phyloP scores from a whole-genome alignment of 2,888 invertebrate genomes.

The Cremastinae sp. region DNA sequence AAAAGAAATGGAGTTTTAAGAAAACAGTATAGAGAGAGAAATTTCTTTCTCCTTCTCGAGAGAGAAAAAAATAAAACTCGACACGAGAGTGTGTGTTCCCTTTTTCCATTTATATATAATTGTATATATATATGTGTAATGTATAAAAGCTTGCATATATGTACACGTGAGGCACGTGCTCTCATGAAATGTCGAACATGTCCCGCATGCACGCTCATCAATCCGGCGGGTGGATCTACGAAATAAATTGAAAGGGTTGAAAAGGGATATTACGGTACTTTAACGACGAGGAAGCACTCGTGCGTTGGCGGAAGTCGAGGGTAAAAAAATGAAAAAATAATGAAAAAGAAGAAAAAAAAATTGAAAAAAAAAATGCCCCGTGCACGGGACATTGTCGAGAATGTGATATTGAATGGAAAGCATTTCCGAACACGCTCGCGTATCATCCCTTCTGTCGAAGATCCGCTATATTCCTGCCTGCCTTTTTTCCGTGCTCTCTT shows the following conservation, averaged over 20 bases:
- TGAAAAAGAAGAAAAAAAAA: too few relatives aligned
- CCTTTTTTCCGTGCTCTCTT: not conserved
- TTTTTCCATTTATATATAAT: not conserved
- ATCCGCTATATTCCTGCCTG: slow-evolving; percentile 5
- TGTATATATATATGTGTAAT: slow-evolving; percentile 6
- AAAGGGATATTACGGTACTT: slow-evolving; percentile 54
- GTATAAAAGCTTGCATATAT: slow-evolving; percentile 29
- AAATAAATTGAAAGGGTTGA: slow-evolving; percentile 59
- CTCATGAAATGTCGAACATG: slow-evolving; percentile 33
- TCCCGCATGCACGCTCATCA: slow-evolving; percentile 2
- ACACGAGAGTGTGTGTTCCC: slow-evolving; percentile 32
- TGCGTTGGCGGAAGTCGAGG: slow-evolving; percentile 51
- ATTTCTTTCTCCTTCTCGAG: slow-evolving; percentile 1
- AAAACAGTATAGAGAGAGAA: slow-evolving; percentile 5
- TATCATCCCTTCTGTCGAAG: slow-evolving; percentile 47
- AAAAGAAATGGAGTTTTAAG: slow-evolving; percentile 3
- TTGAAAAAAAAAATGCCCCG: slow-evolving; percentile 13
- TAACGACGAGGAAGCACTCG: slow-evolving; percentile 17
- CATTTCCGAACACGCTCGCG: slow-evolving; percentile 17
- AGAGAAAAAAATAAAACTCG: slow-evolving; percentile 33
- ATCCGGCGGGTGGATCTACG: slow-evolving; percentile 48
- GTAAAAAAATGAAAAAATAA: not conserved
- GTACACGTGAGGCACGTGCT: slow-evolving; percentile 50
- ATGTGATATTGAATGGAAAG: slow-evolving; percentile 47
- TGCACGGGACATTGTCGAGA: slow-evolving; percentile 31